Conservation (phyloP, 2,888 invertebrate genomes). For the Agrenia bidenticulata region DNA sequence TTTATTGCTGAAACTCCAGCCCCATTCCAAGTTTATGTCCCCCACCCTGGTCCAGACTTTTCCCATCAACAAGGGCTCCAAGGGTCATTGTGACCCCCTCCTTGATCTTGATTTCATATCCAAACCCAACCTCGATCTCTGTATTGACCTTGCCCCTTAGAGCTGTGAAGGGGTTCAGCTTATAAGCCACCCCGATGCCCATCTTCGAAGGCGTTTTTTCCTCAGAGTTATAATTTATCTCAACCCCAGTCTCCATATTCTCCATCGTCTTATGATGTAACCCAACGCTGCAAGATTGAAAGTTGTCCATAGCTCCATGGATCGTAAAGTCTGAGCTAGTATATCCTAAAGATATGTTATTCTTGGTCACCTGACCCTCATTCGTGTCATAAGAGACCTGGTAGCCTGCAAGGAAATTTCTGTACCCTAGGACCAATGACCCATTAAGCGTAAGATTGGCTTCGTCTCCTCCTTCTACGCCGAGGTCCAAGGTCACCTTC, state of each 20-base stretch:
- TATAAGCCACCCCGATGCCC: neutral
- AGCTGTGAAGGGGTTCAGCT: neutral
- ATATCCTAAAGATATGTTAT: neutral
- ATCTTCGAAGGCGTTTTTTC: too few relatives aligned
- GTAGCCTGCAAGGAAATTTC: neutral
- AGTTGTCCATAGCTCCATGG: neutral
- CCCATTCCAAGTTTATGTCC: slow-evolving; percentile 97
- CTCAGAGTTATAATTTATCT: neutral
- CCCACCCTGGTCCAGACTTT: slow-evolving; percentile 96
- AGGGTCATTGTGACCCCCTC: slow-evolving; percentile 84
- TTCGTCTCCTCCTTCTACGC: neutral
- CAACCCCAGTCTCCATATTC: neutral
- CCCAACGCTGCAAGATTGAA: neutral
- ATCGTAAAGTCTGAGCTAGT: neutral
- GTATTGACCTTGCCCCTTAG: slow-evolving; percentile 93
- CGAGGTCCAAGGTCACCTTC: neutral
- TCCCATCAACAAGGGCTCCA: slow-evolving; percentile 91
- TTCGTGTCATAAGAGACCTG: neutral
- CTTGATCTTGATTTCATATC: slow-evolving; percentile 83
- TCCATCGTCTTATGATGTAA: neutral
- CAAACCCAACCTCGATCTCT: slow-evolving; percentile 88
- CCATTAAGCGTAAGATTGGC: neutral
- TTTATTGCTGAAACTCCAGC: slow-evolving; percentile 87
- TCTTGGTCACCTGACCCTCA: neutral
- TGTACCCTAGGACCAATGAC: neutral